Evolutionary conservation across 2,797 vertebrate genomes (phyloP).

Genomic region (Coregonus ussuriensis): DNA sequence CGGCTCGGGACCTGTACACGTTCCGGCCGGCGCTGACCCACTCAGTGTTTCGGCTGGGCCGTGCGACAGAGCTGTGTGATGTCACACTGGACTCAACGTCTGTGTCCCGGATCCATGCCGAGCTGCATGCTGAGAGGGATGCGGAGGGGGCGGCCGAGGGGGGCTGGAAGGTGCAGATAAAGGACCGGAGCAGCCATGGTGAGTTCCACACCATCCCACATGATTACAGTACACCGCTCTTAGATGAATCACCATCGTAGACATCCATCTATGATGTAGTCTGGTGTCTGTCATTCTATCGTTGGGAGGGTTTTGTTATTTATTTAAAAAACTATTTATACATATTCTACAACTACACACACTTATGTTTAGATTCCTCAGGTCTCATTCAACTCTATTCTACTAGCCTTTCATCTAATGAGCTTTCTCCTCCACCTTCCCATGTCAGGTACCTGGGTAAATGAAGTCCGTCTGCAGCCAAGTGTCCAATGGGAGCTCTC

Average conservation of each 20-base stretch:
- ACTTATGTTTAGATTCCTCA: neutral
- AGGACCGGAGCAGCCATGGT: conserved; percentile 86
- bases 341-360: neutral
- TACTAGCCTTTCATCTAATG: neutral
- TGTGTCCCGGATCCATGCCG: conserved; percentile 85
- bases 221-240: neutral
- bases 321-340: neutral
- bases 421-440: neutral
- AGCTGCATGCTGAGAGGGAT: conserved; percentile 81
- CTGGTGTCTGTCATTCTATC: too few relatives aligned
- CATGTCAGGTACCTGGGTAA: conserved; percentile 85
- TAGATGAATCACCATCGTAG: neutral
- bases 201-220: conserved; percentile 26
- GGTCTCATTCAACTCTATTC: neutral
- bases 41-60: conserved; percentile 84
- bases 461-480: conserved; percentile 81
- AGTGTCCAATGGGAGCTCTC: conserved; percentile 81
- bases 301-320: too few relatives aligned
- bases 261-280: too few relatives aligned
- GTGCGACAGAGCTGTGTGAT: conserved; percentile 83
- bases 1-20: conserved; percentile 83
- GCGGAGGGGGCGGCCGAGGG: conserved; percentile 64
- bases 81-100: conserved; percentile 78
- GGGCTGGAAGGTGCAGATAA: conserved; percentile 83
- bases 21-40: conserved; percentile 79